phyloP scores from a whole-genome alignment of 2,888 invertebrate species.

The Mimachlamys varia region DNA sequence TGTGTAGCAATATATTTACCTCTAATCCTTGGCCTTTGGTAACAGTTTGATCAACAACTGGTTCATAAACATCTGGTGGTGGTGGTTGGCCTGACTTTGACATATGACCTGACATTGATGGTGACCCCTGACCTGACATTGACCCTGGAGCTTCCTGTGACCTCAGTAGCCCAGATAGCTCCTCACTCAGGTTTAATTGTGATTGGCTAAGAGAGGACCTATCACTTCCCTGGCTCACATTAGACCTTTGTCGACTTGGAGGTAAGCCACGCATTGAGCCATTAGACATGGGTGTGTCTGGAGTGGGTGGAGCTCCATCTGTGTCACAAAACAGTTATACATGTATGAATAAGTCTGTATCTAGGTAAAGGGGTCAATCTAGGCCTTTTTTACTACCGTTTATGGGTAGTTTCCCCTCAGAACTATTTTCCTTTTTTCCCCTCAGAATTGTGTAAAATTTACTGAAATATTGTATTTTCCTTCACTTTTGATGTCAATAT shows the following conservation, averaged over 20 bases:
- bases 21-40: background rate
- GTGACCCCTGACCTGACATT: slow-evolving; percentile 13
- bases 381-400: too few species aligned
- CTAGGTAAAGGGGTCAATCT: too few species aligned
- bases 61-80: background rate
- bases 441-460: too few species aligned
- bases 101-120: background rate
- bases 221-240: background rate
- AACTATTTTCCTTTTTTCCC: too few species aligned
- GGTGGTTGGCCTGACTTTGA: background rate
- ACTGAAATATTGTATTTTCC: too few species aligned
- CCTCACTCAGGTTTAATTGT: slow-evolving; percentile 29
- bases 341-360: too few species aligned
- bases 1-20: background rate
- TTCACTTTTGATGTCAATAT: too few species aligned
- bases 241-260: background rate
- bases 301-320: background rate
- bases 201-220: slow-evolving; percentile 11
- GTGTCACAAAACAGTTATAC: background rate
- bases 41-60: background rate
- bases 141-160: slow-evolving; percentile 11
- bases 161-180: background rate
- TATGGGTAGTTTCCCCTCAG: too few species aligned
- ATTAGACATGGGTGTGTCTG: slow-evolving; percentile 8
- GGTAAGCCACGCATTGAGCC: background rate